Conservation (phyloP, 92 coral and sea anemone genomes). For the Epizoanthus fatuus region DNA sequence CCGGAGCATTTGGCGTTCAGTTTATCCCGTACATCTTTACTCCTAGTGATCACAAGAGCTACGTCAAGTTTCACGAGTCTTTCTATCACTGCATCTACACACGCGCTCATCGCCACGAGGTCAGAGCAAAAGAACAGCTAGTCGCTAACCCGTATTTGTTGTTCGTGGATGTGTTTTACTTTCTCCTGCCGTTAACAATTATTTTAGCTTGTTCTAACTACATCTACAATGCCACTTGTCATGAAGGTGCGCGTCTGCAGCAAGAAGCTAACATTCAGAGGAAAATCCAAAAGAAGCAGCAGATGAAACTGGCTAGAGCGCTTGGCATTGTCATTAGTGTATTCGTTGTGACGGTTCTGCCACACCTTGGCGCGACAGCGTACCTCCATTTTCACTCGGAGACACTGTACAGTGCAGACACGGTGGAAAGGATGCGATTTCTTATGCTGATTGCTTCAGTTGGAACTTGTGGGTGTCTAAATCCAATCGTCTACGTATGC, state of each 20-base stretch:
- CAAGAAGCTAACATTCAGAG: slow-evolving; percentile 34
- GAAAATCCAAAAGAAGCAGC: slow-evolving; percentile 17
- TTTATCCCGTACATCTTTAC: slow-evolving; percentile 23
- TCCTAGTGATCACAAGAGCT: not conserved
- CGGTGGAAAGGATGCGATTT: slow-evolving; percentile 25
- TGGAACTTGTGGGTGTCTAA: slow-evolving; percentile 34
- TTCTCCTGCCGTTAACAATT: not conserved
- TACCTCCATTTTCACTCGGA: slow-evolving; percentile 36
- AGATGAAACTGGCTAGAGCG: slow-evolving; percentile 25
- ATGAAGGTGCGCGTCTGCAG: slow-evolving; percentile 18
- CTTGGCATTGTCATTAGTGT: slow-evolving; percentile 1
- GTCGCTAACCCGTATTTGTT: slow-evolving; percentile 8
- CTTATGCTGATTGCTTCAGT: slow-evolving; percentile 9
- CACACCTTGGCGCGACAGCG: slow-evolving; percentile 12
- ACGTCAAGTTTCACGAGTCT: slow-evolving; percentile 24
- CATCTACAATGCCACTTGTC: slow-evolving; percentile 30
- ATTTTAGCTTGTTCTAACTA: slow-evolving; percentile 21
- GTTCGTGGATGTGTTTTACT: slow-evolving; percentile 26
- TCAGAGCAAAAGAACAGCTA: not conserved
- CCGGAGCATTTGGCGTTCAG: slow-evolving; percentile 24
- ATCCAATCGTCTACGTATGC: slow-evolving; percentile 17
- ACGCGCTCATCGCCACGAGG: not conserved
- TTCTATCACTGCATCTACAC: slow-evolving; percentile 15
- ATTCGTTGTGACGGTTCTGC: slow-evolving; percentile 6
- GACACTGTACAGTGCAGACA: not conserved